Evolutionary conservation across 2,888 invertebrate genomes (phyloP).

Genomic region (Drosophila birchii): DNA sequence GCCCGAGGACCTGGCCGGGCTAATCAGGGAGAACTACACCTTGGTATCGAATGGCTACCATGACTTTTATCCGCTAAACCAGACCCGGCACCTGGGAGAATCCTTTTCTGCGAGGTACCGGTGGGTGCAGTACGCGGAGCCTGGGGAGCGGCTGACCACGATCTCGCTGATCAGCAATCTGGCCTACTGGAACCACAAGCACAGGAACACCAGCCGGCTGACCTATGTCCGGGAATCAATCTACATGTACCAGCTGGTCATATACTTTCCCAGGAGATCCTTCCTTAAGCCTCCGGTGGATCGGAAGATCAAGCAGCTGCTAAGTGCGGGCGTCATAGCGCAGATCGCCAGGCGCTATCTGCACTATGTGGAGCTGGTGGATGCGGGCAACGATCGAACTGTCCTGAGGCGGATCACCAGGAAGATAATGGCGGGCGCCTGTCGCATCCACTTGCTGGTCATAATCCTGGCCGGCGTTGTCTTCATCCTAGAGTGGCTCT

Average conservation of each 20-base stretch:
- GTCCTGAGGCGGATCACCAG: slow-evolving; percentile 29
- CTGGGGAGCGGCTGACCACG: slow-evolving; percentile 46
- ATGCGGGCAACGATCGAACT: neutral
- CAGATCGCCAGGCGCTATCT: slow-evolving; percentile 55
- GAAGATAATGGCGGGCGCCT: slow-evolving; percentile 40
- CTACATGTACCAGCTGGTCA: slow-evolving; percentile 62
- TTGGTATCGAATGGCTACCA: slow-evolving; percentile 49
- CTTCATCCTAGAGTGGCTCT: slow-evolving; percentile 54
- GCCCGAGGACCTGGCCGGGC: slow-evolving; percentile 58
- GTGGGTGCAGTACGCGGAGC: slow-evolving; percentile 34
- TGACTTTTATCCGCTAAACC: slow-evolving; percentile 64
- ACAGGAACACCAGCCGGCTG: slow-evolving; percentile 50
- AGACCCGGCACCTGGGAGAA: slow-evolving; percentile 47
- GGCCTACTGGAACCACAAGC: slow-evolving; percentile 57
- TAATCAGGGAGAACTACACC: slow-evolving; percentile 61
- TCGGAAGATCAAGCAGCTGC: slow-evolving; percentile 61
- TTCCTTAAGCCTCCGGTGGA: slow-evolving; percentile 59
- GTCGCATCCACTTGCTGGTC: slow-evolving; percentile 19
- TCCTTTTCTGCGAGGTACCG: slow-evolving; percentile 39
- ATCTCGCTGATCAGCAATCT: slow-evolving; percentile 63
- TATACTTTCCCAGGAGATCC: slow-evolving; percentile 69
- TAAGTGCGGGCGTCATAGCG: slow-evolving; percentile 60
- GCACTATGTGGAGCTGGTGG: neutral
- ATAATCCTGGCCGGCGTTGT: slow-evolving; percentile 24
- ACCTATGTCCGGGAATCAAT: slow-evolving; percentile 65